Base-by-base conservation (phyloP, 35 echinoderm and acorn worm species). In the Nesometra sesokonis region DNA sequence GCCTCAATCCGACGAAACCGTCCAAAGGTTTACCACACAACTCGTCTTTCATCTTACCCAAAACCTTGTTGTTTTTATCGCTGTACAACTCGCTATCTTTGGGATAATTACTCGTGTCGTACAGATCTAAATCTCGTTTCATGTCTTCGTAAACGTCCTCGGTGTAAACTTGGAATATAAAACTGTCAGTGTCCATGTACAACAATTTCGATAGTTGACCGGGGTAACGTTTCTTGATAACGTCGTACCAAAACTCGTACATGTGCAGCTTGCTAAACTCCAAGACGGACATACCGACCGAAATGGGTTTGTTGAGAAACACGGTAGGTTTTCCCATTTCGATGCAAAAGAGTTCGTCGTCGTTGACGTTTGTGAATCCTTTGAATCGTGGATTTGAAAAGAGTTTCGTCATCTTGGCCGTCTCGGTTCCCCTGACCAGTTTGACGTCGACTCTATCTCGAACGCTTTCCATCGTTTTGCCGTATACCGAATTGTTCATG, bases 131-230 rank as follows among this genome's bases (percentile, higher is more conserved):
- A 39, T 88, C 21, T 43, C 43, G 31, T 21, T 32, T 78, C 40
- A 88, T 81, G 39, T 88, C 87, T 52, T 82, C 80, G 29, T 88
- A 88, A 77, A 88, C 87, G 46, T 88, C 87, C 31, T 81, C 87
- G 31, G 87, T 88, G n/a, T n/a, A n/a, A n/a, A n/a, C n/a, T n/a
- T n/a, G n/a, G n/a, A n/a, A n/a, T n/a, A n/a, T n/a, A n/a, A n/a
- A n/a, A n/a, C n/a, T n/a, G n/a, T n/a, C n/a, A n/a, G n/a, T n/a
- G n/a, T n/a, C n/a, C n/a, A n/a, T n/a, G n/a, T n/a, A n/a, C n/a
- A n/a, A n/a, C n/a, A n/a, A n/a, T n/a, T n/a, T 34, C 80, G 23
- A 40, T 36, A 87, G n/a, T 79, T 13, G 15, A 5, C 76, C 30
- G 47, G 76, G 35, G 29, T 84, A 84, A 32, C 32, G 39, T 39